phyloP scores from a whole-genome alignment of 2,113 vertebrate genomes.

The Eleginops maclovinus region DNA sequence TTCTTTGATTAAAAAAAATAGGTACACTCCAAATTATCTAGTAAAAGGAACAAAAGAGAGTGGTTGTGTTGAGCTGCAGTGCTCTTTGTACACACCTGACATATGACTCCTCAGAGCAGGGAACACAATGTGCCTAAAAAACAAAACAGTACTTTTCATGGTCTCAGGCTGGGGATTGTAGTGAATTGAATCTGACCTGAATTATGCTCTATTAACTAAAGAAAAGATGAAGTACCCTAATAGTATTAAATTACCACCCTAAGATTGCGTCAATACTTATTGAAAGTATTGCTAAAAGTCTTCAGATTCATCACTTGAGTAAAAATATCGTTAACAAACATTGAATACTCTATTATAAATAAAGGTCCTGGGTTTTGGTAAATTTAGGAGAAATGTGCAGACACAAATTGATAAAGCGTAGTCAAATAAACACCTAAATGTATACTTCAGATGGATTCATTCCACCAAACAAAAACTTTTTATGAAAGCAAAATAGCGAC shows the following conservation, averaged over 20 bases:
- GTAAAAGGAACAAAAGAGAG: conserved; percentile 46
- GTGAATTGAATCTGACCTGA: conserved; percentile 48
- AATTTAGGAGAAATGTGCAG: too few relatives aligned
- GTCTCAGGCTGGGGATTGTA: conserved; percentile 42
- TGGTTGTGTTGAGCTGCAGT: conserved; percentile 47
- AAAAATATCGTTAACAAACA: conserved; percentile 6
- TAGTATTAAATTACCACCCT: neutral
- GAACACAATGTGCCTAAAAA: conserved; percentile 47
- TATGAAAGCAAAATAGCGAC: too few relatives aligned
- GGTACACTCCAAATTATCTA: conserved; percentile 26
- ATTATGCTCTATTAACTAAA: conserved; percentile 16
- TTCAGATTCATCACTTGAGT: neutral
- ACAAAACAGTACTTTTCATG: conserved; percentile 46
- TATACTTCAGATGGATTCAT: too few relatives aligned
- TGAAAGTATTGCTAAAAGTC: neutral
- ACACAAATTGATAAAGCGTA: too few relatives aligned
- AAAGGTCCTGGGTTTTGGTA: neutral
- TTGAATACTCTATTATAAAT: neutral
- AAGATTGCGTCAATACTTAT: conserved; percentile 1
- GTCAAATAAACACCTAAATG: too few relatives aligned
- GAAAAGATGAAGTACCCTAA: conserved; percentile 1
- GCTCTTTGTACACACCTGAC: conserved; percentile 71
- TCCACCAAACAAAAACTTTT: too few relatives aligned
- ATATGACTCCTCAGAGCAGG: conserved; percentile 69
- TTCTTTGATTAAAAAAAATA: conserved; percentile 19